Evolutionary conservation across 2,797 vertebrate genomes (phyloP).

Genomic region (Anguilla megastoma): DNA sequence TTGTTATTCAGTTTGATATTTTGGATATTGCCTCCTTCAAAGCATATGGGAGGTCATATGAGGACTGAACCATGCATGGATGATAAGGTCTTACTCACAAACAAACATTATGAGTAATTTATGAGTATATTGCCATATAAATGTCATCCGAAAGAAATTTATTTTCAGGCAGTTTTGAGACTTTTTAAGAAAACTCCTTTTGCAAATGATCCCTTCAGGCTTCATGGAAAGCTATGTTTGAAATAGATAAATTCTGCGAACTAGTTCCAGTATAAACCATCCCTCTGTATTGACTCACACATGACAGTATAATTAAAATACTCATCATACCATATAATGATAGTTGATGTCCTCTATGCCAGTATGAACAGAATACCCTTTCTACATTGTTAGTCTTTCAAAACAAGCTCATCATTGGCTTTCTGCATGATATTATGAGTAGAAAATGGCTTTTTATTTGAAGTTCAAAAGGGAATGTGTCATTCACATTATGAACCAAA

Average conservation of each 20-base stretch:
- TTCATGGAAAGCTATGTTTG: neutral
- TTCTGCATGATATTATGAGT: constrained; percentile 35
- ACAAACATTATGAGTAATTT: neutral
- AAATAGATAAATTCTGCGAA: neutral
- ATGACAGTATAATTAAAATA: neutral
- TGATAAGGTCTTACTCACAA: neutral
- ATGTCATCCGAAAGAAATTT: neutral
- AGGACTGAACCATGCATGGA: neutral
- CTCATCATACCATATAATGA: neutral
- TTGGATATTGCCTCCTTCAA: neutral
- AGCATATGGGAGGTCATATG: neutral
- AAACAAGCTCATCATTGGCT: constrained; percentile 33
- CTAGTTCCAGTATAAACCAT: neutral
- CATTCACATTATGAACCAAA: constrained; percentile 46
- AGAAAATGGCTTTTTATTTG: constrained; percentile 26
- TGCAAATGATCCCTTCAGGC: neutral
- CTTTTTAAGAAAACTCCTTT: neutral
- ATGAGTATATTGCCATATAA: neutral
- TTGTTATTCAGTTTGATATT: neutral
- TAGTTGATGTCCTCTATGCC: neutral
- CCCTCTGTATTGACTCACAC: neutral
- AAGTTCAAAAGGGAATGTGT: constrained; percentile 35
- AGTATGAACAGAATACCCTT: neutral
- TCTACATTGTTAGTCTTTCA: neutral
- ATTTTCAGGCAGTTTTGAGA: neutral